phyloP scores from a whole-genome alignment of 2,113 vertebrate species.

The Aviceda subcristata region DNA sequence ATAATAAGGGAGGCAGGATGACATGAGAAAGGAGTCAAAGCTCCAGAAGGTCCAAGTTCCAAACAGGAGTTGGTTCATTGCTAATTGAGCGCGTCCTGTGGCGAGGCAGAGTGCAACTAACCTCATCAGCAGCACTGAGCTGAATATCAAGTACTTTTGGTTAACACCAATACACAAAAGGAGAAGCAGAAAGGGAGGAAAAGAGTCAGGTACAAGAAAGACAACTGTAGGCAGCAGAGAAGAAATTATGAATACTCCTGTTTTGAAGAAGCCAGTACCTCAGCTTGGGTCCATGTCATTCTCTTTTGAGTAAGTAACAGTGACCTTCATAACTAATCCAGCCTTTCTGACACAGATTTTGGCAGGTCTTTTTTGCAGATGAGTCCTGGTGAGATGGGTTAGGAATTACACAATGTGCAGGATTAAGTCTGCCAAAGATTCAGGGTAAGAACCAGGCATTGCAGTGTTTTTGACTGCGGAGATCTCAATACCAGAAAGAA shows the following conservation, averaged over 20 bases:
- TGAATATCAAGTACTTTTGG: not conserved
- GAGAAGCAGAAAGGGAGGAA: not conserved
- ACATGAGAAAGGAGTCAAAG: not conserved
- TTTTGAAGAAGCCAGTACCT: not conserved
- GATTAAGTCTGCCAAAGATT: not conserved
- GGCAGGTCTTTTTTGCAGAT: not conserved
- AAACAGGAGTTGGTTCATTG: not conserved
- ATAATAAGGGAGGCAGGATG: not conserved
- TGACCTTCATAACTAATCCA: not conserved
- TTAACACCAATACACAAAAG: not conserved
- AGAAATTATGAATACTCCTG: not conserved
- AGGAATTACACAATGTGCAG: not conserved
- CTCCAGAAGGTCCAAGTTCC: not conserved
- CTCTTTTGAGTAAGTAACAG: not conserved
- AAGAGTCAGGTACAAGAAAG: not conserved
- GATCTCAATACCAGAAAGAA: not conserved
- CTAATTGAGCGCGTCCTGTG: not conserved
- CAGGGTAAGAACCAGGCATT: not conserved
- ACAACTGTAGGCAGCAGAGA: not conserved
- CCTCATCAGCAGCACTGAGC: not conserved
- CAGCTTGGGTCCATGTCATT: not conserved
- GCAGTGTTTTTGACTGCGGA: not conserved
- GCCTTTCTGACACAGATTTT: not conserved
- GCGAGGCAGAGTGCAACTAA: not conserved
- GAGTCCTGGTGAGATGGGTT: not conserved